Evolutionary conservation across 2,888 invertebrate species (phyloP).

Genomic region (Sylvicola cinctus): DNA sequence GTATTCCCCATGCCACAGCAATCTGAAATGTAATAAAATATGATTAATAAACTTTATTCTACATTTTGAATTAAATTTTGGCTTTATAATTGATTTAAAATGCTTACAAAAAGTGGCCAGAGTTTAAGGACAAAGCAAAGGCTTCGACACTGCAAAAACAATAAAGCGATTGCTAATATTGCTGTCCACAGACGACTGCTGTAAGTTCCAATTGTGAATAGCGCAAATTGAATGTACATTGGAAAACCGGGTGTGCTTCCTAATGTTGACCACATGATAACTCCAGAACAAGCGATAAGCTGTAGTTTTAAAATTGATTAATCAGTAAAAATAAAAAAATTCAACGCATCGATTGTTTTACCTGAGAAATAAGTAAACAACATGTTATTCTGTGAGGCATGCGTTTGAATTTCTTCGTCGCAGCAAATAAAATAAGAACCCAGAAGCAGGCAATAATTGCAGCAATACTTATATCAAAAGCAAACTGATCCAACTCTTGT

Average conservation of each 20-base stretch:
- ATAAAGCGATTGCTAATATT: slow-evolving; percentile 55
- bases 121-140: slow-evolving; percentile 61
- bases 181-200: slow-evolving; percentile 73
- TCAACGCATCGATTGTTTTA: slow-evolving; percentile 17
- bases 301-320: slow-evolving; percentile 14
- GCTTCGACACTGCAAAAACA: slow-evolving; percentile 66
- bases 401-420: slow-evolving; percentile 53
- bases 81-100: slow-evolving; percentile 11
- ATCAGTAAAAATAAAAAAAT: neutral
- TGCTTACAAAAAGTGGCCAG: slow-evolving; percentile 40
- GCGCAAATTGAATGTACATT: slow-evolving; percentile 49
- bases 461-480: slow-evolving; percentile 65
- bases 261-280: slow-evolving; percentile 49
- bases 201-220: slow-evolving; percentile 58
- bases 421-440: slow-evolving; percentile 50
- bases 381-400: slow-evolving; percentile 68
- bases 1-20: slow-evolving; percentile 39
- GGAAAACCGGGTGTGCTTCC: slow-evolving; percentile 35
- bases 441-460: slow-evolving; percentile 58
- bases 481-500: slow-evolving; percentile 53
- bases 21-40: slow-evolving; percentile 24
- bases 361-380: slow-evolving; percentile 62
- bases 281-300: slow-evolving; percentile 47
- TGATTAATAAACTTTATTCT: too few relatives aligned
- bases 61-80: neutral